Conservation (phyloP, 2,888 invertebrate genomes). For the Heliothis peltigera region DNA sequence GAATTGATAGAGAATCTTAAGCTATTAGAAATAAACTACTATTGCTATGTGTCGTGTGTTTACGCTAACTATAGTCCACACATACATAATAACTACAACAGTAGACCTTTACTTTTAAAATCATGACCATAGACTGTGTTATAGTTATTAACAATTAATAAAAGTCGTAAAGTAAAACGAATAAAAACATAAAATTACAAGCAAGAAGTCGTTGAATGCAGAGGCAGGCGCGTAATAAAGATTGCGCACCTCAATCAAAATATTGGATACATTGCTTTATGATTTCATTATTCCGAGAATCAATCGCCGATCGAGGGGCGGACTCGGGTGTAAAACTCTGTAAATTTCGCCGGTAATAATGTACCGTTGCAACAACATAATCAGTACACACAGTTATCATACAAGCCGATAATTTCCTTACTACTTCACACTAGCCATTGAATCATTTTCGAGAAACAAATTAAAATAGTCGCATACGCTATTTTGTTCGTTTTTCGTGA, state of each 20-base stretch:
- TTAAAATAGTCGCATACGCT: constrained; percentile 58
- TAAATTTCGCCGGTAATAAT: constrained; percentile 71
- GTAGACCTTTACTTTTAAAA: constrained; percentile 26
- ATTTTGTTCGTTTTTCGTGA: constrained; percentile 58
- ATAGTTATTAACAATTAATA: constrained; percentile 51
- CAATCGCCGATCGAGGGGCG: constrained; percentile 74
- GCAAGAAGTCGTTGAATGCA: constrained; percentile 40
- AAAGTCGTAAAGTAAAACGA: constrained; percentile 46
- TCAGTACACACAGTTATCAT: constrained; percentile 62
- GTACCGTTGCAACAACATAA: constrained; percentile 78
- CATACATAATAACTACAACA: constrained; percentile 14
- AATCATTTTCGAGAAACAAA: constrained; percentile 53
- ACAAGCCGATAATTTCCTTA: constrained; percentile 71
- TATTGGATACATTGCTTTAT: constrained; percentile 69
- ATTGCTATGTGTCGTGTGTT: not conserved
- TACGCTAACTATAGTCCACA: not conserved
- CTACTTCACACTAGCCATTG: constrained; percentile 74
- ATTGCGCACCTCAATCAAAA: constrained; percentile 69
- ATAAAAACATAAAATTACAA: constrained; percentile 53
- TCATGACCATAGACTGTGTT: constrained; percentile 46
- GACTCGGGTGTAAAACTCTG: constrained; percentile 71
- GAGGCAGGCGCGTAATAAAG: constrained; percentile 59
- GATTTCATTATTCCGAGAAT: constrained; percentile 82
- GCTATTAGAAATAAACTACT: constrained; percentile 2
- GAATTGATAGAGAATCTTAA: not conserved